These are phyloP conservation scores for Todiramphus chloris DNA, from an alignment of 2,113 vertebrate species.

Conservation along the genomic window DNA sequence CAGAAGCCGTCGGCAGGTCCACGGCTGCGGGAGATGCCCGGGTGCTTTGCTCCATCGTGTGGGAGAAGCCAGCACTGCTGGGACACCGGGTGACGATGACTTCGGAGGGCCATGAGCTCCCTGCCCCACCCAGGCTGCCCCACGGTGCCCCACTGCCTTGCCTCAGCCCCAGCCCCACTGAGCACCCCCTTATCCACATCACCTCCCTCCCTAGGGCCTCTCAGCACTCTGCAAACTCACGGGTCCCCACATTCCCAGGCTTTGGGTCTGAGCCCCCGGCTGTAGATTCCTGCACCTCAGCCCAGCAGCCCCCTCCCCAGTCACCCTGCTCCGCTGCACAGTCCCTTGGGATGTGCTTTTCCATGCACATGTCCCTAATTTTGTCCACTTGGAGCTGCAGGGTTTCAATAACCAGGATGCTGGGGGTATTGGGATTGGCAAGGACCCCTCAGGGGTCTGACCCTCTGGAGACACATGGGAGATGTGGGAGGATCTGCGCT, in stretches of 20 bases:
- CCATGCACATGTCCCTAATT: background rate
- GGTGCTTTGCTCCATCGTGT: constrained; percentile 55
- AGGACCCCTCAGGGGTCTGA: background rate
- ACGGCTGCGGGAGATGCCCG: background rate
- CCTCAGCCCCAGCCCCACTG: fast-evolving
- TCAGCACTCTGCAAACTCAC: background rate
- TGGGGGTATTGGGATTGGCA: background rate
- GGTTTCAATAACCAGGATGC: background rate
- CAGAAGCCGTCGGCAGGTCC: background rate
- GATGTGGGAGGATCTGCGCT: background rate
- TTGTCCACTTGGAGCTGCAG: background rate
- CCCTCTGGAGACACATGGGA: background rate
- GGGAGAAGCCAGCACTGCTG: constrained; percentile 60
- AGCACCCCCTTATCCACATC: fast-evolving
- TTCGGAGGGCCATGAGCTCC: background rate
- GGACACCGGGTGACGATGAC: background rate
- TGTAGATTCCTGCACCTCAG: fast-evolving
- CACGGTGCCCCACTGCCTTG: background rate
- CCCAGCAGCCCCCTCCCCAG: background rate
- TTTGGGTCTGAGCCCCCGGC: background rate
- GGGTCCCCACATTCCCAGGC: background rate
- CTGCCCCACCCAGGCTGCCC: background rate
- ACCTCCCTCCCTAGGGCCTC: background rate
- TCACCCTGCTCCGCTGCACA: fast-evolving
- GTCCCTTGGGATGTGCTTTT: background rate